These are phyloP conservation scores for Antheraea assamensis DNA, from an alignment of 2,888 invertebrate species.

Conservation along the genomic window DNA sequence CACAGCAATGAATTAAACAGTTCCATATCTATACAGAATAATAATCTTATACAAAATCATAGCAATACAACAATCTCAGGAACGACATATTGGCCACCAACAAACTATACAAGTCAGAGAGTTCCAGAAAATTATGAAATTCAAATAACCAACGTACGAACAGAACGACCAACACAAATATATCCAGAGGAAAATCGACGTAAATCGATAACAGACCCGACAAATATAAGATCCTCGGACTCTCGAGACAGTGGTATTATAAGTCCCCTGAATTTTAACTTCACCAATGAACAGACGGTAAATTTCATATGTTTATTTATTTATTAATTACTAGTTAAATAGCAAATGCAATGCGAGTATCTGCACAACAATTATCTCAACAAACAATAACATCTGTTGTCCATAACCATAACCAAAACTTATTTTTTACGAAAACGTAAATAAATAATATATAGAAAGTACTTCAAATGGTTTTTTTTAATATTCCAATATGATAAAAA, in stretches of 20 bases:
- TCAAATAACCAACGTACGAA: neutral
- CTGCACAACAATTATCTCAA: no score
- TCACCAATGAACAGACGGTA: slow-evolving; percentile 28
- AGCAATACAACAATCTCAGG: neutral
- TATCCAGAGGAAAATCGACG: slow-evolving; percentile 22
- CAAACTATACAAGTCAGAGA: neutral
- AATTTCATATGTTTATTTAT: slow-evolving; percentile 12
- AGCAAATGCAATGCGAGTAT: neutral
- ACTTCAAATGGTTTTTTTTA: no score
- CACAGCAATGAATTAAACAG: neutral
- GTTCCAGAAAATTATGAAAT: neutral
- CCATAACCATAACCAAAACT: no score
- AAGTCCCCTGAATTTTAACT: slow-evolving; percentile 38
- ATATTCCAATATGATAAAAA: no score
- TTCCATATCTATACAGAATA: neutral
- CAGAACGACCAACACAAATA: neutral
- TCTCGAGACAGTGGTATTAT: slow-evolving; percentile 50
- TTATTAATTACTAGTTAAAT: slow-evolving; percentile 9
- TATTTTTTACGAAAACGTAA: no score
- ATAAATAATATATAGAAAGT: no score
- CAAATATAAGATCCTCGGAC: slow-evolving; percentile 37
- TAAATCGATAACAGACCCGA: neutral
- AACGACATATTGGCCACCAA: neutral
- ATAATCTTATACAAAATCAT: neutral
- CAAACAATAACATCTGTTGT: no score